Evolutionary conservation across 2,113 vertebrate genomes (phyloP).

Genomic region (Tursiops truncatus): DNA sequence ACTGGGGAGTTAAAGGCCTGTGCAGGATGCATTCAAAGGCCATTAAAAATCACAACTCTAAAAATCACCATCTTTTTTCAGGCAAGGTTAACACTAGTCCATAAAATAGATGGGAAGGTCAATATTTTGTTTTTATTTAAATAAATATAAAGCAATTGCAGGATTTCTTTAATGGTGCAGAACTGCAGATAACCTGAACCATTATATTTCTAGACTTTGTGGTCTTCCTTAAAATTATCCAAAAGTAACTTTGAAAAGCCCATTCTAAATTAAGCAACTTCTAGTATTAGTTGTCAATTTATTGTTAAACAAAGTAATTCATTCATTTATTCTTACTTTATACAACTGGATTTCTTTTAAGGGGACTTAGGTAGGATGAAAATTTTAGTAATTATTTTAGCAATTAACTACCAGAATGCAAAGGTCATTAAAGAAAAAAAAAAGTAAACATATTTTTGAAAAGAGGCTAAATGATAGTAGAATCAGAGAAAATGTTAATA

Average conservation of each 20-base stretch:
- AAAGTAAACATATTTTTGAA: background rate
- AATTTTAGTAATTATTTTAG: slow-evolving; percentile 15
- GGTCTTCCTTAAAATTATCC: background rate
- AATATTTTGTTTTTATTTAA: slow-evolving; percentile 73
- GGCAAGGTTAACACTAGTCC: slow-evolving; percentile 77
- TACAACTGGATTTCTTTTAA: background rate
- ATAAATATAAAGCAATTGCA: slow-evolving; percentile 54
- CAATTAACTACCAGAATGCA: background rate
- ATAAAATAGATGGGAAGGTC: slow-evolving; percentile 55
- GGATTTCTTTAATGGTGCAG: slow-evolving; percentile 50
- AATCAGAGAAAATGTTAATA: background rate
- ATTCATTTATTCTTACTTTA: background rate
- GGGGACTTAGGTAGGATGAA: background rate
- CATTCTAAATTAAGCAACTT: background rate
- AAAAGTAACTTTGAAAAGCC: background rate
- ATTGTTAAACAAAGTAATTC: background rate
- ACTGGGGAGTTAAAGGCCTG: slow-evolving; percentile 70
- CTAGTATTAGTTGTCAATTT: background rate
- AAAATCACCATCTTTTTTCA: slow-evolving; percentile 73
- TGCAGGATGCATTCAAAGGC: slow-evolving; percentile 76
- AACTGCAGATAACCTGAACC: background rate
- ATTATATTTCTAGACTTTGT: background rate
- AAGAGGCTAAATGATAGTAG: background rate
- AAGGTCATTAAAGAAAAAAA: background rate
- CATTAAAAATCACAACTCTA: slow-evolving; percentile 82